A percentile compares a stretch with the other conserved stretches of the same genome.
phyloP scores from a whole-genome alignment of 2,113 vertebrate genomes.

The Thalassarche chlororhynchos region DNA sequence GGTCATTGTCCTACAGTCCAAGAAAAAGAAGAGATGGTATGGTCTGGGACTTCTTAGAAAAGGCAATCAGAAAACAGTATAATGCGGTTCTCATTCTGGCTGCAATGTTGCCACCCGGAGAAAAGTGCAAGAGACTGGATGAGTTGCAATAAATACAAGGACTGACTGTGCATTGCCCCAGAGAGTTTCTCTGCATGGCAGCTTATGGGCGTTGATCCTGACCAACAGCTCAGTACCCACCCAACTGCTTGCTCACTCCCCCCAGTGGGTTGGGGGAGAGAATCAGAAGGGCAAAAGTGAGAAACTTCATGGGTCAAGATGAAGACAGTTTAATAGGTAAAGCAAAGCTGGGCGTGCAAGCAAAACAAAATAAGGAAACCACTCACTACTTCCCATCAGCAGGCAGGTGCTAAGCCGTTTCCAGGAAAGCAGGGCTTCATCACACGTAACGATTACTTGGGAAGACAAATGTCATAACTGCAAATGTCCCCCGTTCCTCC shows the following conservation, averaged over 20 bases:
- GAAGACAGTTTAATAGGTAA: not conserved
- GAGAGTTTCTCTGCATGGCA: not conserved
- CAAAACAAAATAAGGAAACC: not conserved
- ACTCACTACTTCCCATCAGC: accelerated
- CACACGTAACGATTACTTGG: accelerated
- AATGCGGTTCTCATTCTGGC: accelerated
- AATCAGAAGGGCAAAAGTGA: not conserved
- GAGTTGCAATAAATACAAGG: not conserved
- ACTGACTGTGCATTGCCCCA: not conserved
- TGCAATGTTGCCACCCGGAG: not conserved
- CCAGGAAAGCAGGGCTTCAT: not conserved
- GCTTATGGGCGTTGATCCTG: accelerated
- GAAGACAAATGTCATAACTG: not conserved
- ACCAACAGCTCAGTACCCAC: not conserved
- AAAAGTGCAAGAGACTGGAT: not conserved
- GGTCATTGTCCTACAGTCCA: not conserved
- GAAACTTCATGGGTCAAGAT: not conserved
- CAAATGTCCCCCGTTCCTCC: not conserved
- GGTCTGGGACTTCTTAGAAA: not conserved
- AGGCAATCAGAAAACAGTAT: not conserved
- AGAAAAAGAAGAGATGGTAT: not conserved
- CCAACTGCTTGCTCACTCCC: not conserved
- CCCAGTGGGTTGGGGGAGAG: too few species aligned
- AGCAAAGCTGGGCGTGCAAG: not conserved
- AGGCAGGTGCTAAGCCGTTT: not conserved